Base-by-base conservation (phyloP, 2,797 vertebrate species). In the Kryptopterus vitreolus region DNA sequence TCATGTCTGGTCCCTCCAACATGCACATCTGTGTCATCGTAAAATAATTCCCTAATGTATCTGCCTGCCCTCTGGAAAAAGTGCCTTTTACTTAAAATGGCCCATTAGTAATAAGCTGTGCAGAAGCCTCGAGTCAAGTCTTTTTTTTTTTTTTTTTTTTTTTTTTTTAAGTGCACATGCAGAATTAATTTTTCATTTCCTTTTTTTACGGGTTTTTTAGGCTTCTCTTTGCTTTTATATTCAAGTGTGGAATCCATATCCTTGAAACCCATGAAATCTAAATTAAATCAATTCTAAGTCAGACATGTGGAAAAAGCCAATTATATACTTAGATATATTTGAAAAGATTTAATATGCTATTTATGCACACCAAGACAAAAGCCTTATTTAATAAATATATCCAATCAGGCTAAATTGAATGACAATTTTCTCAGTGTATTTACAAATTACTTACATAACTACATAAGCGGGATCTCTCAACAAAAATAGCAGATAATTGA, bases 91-190 rank as follows among this genome's bases (percentile, higher is more conserved):
- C 33, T 53, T 52, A 31, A 31, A 22, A 52, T 71, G 26, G 48
- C 2, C 50, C 33, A 46, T 65, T 69, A 48, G 69, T 73, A 82
- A 66, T 63, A 70, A 81, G 78, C 13, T 55, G 22, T 70, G 38
- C 59, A 20, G 26, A 69, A 74, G 74, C 78, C 81, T 76, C 11
- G 5, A 58, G 57, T 20, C 66, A 43, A 9, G 53, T 43, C 16
- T 61, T 73, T 80, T 20, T n/a, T n/a, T n/a, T n/a, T n/a, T n/a
- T n/a, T n/a, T 43, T 12, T 61, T 73, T 80, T 20, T n/a, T n/a
- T n/a, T n/a, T n/a, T n/a, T 57, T 4, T 74, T 3, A 79, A 79
- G 58, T 65, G 31, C n/a, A 35, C 68, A 26, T 1, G 26, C 48
- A 71, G 7, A 52, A 33, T 71, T 70, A 1, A 31, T 61, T 35